Evolutionary conservation across 2,797 vertebrate species (phyloP), one percentile per base, ranked within the genome.

Genomic region (Gastrophryne carolinensis): DNA sequence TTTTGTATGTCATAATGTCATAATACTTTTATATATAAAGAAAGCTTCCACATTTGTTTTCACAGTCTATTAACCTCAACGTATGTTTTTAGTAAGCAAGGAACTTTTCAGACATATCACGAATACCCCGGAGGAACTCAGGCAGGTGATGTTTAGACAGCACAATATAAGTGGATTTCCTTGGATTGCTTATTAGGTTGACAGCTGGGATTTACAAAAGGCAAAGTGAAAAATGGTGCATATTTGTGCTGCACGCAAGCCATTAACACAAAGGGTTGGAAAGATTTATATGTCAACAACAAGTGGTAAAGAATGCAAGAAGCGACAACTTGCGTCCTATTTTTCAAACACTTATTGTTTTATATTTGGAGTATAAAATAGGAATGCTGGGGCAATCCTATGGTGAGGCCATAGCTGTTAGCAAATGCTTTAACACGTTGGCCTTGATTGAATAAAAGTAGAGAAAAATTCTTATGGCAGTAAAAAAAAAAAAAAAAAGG

Each of bases 121-220:
- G 39, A 39, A 70, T 41, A 57, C 78, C 71, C 83, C 72, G 39
- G 78, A 63, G 61, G 71, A 73, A 83, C 74, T 66, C 24, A 80
- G 56, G 79, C 77, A 49, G 68, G 21, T 34, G 68, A 72, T 34
- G 21, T 34, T 21, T 23, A 19, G 23, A 64, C 44, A 41, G 13
- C 6, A 60, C 53, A 39, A 56, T 30, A 35, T 27, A 56, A 54
- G 50, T 56, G 52, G 66, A 68, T 68, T 54, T 37, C 15, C 65
- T 56, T 2, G 5, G 5, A 41, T 37, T 9, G 26, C 44, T 61
- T 52, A n/a, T 21, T 21, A 17, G 21, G 7, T 29, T 23, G 34
- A 27, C 52, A 69, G 50, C 1, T 21, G 34, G 26, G 52, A 32
- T 29, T 17, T 41, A 69, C 66, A 56, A 56, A 64, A 23, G 13